Evolutionary conservation across 2,797 vertebrate species (phyloP).

Genomic region (Sphenodon punctatus): DNA sequence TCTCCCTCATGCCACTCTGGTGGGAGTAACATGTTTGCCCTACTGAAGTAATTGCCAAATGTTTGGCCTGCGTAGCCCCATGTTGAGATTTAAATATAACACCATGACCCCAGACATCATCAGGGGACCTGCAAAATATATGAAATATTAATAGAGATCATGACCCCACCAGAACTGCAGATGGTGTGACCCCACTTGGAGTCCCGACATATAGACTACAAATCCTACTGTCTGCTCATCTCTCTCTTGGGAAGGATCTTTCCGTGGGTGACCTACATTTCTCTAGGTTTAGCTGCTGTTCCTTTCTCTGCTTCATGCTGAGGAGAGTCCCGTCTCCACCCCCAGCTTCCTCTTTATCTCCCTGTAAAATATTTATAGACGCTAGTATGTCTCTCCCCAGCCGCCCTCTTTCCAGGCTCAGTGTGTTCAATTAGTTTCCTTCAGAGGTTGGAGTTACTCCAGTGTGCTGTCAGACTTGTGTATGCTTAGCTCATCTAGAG

Average conservation of each 20-base stretch:
- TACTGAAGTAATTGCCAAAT: no score
- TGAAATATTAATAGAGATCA: no score
- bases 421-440: background rate
- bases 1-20: background rate
- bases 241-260: conserved; percentile 36
- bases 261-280: conserved; percentile 47
- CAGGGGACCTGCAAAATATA: no score
- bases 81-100: no score
- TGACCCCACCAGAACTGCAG: no score
- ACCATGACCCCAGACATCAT: no score
- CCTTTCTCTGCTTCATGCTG: conserved; percentile 19
- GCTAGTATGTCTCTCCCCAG: fast-evolving
- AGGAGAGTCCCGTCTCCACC: conserved; percentile 41
- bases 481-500: background rate
- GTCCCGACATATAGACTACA: no score
- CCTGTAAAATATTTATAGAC: conserved; percentile 13
- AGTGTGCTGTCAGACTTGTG: background rate
- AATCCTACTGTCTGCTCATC: background rate
- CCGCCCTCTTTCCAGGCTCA: background rate
- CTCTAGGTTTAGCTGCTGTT: background rate
- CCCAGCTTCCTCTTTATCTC: conserved; percentile 57
- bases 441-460: background rate
- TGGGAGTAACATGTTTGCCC: no score
- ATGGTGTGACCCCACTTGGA: no score
- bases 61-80: no score